Base-by-base conservation (phyloP, 1,140 invertebrate genomes). In the Phthorimaea operculella region DNA sequence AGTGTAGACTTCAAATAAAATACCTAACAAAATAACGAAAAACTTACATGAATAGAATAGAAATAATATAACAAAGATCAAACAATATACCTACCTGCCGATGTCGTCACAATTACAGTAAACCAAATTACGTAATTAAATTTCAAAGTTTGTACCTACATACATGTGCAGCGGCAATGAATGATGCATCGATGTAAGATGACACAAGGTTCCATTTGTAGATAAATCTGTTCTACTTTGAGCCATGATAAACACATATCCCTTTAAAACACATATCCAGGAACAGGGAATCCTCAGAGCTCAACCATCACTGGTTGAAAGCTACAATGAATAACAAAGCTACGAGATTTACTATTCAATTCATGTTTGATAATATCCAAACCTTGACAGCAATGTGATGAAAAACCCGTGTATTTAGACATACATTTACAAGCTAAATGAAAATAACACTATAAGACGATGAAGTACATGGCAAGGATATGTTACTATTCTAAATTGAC, bases 361-460 rank as follows among this genome's bases (percentile, higher is more conserved):
- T 55, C 64, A 57, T 59, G 55, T 54, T 54, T 52, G 57, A 62
- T 54, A 65, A 69, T 47, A 71, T 64, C 70, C 62, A 64, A 72
- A 62, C 73, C 73, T 76, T 76, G 73, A 68, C 69, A 67, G 67
- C 65, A 68, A 70, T 74, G 48, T 66, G 58, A 58, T 59, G 63
- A 64, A 64, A 62, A 59, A 63, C 44, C 39, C 55, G 57, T 54
- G 49, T 44, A 52, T 34, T 34, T 48, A 28, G 33, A 42, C 21
- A 4, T 28, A 28, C 21, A 28, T 28, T 28, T 39, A 39, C 36
- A 12, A 39, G 36, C 4, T 3, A n/a, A 39, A n/a, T n/a, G 21
- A 28, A 28, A 28, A 28, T 28, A 28, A 39, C n/a, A 39, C n/a
- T 39, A 39, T 39, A 39, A 9, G n/a, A 39, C 10, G 10, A 1